Evolutionary conservation across 1,140 invertebrate species (phyloP).

Genomic region (Mactra quadrangularis): DNA sequence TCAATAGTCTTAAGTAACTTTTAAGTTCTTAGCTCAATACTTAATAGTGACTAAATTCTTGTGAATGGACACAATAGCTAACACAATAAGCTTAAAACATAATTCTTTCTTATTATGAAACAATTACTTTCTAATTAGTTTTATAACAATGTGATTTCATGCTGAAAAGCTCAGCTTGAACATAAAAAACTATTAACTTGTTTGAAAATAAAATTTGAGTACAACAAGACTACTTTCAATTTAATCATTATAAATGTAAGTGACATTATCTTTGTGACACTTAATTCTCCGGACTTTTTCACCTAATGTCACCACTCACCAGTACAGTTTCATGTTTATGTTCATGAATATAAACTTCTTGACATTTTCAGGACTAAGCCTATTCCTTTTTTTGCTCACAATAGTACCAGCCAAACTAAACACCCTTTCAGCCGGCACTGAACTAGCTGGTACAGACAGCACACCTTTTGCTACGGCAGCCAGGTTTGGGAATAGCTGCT

Average conservation of each 20-base stretch:
- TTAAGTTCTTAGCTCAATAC: too few relatives aligned
- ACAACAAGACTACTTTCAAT: conserved; percentile 5
- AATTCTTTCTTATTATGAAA: too few relatives aligned
- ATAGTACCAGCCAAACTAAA: conserved; percentile 44
- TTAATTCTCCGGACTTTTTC: too few relatives aligned
- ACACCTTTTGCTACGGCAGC: conserved; percentile 2
- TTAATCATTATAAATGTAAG: background rate
- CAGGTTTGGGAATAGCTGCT: background rate
- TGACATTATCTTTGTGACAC: conserved; percentile 2
- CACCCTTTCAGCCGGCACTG: conserved; percentile 26
- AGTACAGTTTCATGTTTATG: conserved; percentile 31
- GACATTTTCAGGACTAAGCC: conserved; percentile 13
- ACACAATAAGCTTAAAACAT: too few relatives aligned
- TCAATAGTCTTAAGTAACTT: too few relatives aligned
- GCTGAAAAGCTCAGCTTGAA: too few relatives aligned
- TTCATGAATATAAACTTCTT: conserved; percentile 28
- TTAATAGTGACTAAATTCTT: too few relatives aligned
- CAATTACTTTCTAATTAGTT: too few relatives aligned
- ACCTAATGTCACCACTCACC: too few relatives aligned
- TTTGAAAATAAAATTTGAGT: background rate
- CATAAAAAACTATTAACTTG: too few relatives aligned
- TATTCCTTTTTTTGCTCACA: conserved; percentile 36
- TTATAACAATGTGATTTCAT: too few relatives aligned
- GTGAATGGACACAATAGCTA: too few relatives aligned
- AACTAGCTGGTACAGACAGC: conserved; percentile 10